Conservation (phyloP, 2,888 invertebrate genomes). For the Marasmarcha lunaedactyla region DNA sequence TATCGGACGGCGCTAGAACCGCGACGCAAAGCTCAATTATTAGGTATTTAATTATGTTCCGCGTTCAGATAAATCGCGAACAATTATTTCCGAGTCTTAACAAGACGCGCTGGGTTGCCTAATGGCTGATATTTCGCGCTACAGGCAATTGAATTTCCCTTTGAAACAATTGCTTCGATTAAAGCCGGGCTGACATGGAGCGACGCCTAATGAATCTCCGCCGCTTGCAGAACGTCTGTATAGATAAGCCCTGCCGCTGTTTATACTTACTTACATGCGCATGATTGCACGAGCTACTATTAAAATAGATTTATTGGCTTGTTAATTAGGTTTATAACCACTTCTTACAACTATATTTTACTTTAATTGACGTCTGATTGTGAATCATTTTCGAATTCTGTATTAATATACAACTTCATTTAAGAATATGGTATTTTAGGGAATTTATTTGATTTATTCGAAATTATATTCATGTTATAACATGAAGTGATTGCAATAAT, state of each 20-base stretch:
- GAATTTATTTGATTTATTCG: too few relatives aligned
- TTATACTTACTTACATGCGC: constrained; percentile 61
- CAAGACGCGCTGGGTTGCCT: constrained; percentile 49
- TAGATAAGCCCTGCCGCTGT: constrained; percentile 60
- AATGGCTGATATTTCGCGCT: constrained; percentile 47
- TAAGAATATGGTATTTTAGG: too few relatives aligned
- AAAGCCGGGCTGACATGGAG: constrained; percentile 56
- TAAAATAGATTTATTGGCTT: constrained; percentile 54
- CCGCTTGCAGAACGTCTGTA: constrained; percentile 32
- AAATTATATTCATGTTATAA: too few relatives aligned
- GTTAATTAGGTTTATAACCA: constrained; percentile 13
- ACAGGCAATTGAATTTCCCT: constrained; percentile 63
- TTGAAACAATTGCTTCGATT: constrained; percentile 67
- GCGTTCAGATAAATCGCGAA: constrained; percentile 46
- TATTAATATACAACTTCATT: constrained; percentile 2
- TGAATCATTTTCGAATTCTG: constrained; percentile 4
- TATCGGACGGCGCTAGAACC: not conserved
- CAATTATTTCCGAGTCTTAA: constrained; percentile 57
- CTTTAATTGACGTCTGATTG: constrained; percentile 17
- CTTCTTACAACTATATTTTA: constrained; percentile 22
- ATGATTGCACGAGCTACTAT: constrained; percentile 64
- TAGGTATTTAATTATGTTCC: constrained; percentile 59
- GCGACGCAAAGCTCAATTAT: constrained; percentile 34
- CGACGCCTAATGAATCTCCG: constrained; percentile 67
- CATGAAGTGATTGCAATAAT: too few relatives aligned